Evolutionary conservation across 2,888 invertebrate genomes (phyloP).

Genomic region (Brachyptera risi): DNA sequence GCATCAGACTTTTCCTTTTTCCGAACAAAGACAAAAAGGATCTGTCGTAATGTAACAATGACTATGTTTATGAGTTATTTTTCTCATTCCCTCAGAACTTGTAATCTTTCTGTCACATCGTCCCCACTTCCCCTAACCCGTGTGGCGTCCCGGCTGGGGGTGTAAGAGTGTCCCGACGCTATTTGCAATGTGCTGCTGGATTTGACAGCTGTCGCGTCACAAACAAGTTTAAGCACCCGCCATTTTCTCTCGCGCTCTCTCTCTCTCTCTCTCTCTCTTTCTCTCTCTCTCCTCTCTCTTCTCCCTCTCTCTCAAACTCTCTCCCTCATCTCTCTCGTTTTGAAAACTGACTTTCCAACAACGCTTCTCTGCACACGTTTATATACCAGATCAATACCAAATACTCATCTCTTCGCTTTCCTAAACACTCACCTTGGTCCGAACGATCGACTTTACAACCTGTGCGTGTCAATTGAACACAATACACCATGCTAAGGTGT

Average conservation of each 20-base stretch:
- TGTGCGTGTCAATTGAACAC: no score
- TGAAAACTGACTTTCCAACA: slow-evolving; percentile 11
- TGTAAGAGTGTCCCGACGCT: slow-evolving; percentile 5
- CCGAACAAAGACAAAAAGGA: no score
- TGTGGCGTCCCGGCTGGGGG: background rate
- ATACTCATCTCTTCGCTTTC: slow-evolving; percentile 14
- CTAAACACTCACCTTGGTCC: background rate
- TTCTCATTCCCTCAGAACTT: background rate
- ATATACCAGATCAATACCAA: slow-evolving; percentile 15
- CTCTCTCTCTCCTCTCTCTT: slow-evolving; percentile 34
- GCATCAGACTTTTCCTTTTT: no score
- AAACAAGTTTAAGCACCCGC: slow-evolving; percentile 24
- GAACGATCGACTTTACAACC: no score
- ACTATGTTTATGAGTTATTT: background rate
- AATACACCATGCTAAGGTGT: no score
- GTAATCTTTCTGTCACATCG: background rate
- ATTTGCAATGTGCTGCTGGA: slow-evolving; percentile 23
- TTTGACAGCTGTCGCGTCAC: slow-evolving; percentile 29
- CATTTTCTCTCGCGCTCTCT: slow-evolving; percentile 28
- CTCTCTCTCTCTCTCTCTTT: slow-evolving; percentile 33
- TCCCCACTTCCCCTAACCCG: background rate
- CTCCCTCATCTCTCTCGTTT: slow-evolving; percentile 23
- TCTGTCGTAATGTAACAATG: background rate
- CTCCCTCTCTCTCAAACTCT: slow-evolving; percentile 13
- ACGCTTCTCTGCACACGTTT: no score